Evolutionary conservation across 2,113 vertebrate genomes (phyloP).

Genomic region (Sminthopsis crassicaudata): DNA sequence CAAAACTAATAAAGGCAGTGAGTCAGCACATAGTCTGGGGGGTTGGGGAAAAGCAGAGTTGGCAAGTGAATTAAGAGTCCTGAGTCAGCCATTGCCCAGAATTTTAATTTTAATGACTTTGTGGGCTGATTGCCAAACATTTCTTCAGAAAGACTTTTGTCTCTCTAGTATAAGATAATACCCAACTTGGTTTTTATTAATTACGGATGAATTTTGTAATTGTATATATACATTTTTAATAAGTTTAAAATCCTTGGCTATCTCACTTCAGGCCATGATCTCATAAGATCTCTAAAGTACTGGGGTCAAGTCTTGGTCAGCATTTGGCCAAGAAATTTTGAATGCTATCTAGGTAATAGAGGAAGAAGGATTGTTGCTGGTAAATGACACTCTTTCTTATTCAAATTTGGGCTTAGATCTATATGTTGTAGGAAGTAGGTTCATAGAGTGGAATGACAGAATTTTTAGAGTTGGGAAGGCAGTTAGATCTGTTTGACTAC

Average conservation of each 20-base stretch:
- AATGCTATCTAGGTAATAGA: conserved; percentile 25
- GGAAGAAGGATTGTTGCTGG: neutral
- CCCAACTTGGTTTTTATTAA: neutral
- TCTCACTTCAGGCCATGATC: conserved; percentile 19
- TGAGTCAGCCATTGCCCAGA: neutral
- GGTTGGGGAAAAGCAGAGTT: neutral
- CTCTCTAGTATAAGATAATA: neutral
- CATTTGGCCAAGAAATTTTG: neutral
- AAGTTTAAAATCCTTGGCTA: conserved; percentile 31
- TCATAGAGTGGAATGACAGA: neutral
- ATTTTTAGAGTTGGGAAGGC: neutral
- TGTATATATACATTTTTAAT: neutral
- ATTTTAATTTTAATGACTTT: neutral
- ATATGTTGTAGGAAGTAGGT: neutral
- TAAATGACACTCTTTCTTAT: neutral
- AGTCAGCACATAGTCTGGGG: neutral
- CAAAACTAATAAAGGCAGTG: neutral
- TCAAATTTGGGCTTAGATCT: rapidly evolving
- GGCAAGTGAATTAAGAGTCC: neutral
- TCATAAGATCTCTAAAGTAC: conserved; percentile 36
- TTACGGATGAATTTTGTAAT: neutral
- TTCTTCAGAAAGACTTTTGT: neutral
- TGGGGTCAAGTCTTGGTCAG: conserved; percentile 2
- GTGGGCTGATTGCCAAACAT: neutral
- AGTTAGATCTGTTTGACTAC: neutral